Evolutionary conservation across 2,113 vertebrate species (phyloP), one percentile per base, ranked within the genome.

Genomic region (Tachuris rubrigastra): DNA sequence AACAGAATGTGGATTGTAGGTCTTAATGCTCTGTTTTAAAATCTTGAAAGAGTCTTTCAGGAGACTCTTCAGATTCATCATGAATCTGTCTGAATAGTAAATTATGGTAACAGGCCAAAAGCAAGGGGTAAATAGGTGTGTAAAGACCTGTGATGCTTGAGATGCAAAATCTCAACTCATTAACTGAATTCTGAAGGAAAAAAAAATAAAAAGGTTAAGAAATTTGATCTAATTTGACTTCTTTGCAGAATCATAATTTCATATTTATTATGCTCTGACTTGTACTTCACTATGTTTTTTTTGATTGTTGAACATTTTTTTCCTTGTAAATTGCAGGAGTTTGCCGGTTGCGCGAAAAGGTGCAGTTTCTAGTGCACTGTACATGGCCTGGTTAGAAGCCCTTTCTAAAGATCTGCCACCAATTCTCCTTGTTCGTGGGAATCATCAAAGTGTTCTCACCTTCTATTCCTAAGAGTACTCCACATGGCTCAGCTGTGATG

Each of bases 371-470:
- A 99, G 99, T 71, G 99, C 99, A 2, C 97, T 99, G 14, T 99
- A 99, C 94, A 99, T 99, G 99, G 98, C 99, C 60, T 99, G 99
- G 99, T 96, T 99, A 96, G 99, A 99, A 97, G 98, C 93, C 4
- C 96, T 99, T 33, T 99, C 99, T 60, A 98, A 98, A 96, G 99
- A 99, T 89, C 98, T 99, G 80, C 99, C 99, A 4, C 99, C 99
- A 31, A 97, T 99, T 91, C 98, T 99, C 1, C 98, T 99, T 33
- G 99, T 99, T 58, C 99, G 99, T 50, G 99, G 99, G 60, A 99
- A 99, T 98, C 99, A 99, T 94, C 99, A 99, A 98, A 99, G 99
- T 28, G 99, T 99, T 95, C 99, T 99, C 93, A 99, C 99, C 63
- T 99, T 99, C 98, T 99, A 99, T 95, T 99, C 99, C 12, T 99